phyloP scores from a whole-genome alignment of 2,888 invertebrate genomes.

The Nesidiocoris tenuis region DNA sequence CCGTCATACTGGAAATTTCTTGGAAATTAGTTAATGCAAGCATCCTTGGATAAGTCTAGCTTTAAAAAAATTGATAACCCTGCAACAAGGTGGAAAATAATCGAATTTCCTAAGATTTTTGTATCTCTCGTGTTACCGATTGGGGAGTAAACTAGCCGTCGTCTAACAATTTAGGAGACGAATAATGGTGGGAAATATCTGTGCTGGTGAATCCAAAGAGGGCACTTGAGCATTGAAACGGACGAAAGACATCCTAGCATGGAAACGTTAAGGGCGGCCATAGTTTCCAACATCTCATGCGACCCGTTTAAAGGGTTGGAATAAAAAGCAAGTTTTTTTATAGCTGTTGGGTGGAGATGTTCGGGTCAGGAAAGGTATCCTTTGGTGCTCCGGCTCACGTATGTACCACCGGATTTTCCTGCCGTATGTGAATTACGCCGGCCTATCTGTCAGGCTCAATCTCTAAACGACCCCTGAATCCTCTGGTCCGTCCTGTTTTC shows the following conservation, averaged over 20 bases:
- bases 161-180: too few species aligned
- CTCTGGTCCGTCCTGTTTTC: background rate
- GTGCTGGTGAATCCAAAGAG: too few species aligned
- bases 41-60: too few species aligned
- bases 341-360: too few species aligned
- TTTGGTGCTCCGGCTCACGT: slow-evolving; percentile 24
- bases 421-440: slow-evolving; percentile 9
- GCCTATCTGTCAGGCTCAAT: slow-evolving; percentile 29
- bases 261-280: background rate
- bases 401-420: background rate
- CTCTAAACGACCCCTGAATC: background rate
- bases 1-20: too few species aligned
- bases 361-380: background rate
- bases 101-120: too few species aligned
- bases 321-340: background rate
- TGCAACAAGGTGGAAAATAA: too few species aligned
- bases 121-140: too few species aligned
- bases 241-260: background rate
- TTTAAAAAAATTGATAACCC: too few species aligned
- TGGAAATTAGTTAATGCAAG: too few species aligned
- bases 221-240: background rate
- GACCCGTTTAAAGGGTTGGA: background rate
- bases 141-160: too few species aligned
- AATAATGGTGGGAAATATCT: too few species aligned
- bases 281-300: background rate